A percentile compares a stretch with the other conserved stretches of the same genome.
These are phyloP conservation scores for Agriotes lineatus DNA, from an alignment of 2,888 invertebrate species.

Conservation along the genomic window DNA sequence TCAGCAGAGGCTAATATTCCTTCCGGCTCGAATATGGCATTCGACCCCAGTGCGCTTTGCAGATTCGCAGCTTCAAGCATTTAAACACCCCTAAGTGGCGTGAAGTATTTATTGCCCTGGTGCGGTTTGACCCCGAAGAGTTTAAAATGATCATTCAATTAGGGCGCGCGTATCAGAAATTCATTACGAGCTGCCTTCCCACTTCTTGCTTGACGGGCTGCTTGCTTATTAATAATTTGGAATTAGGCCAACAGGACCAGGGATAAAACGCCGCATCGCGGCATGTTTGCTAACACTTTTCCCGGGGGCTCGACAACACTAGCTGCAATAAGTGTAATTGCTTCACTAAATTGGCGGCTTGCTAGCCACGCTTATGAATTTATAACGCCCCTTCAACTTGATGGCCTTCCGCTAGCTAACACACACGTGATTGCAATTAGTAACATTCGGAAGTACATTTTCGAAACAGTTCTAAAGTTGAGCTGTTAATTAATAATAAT, in stretches of 20 bases:
- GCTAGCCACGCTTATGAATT: conserved; percentile 8
- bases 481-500: too few species aligned
- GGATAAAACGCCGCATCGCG: not conserved
- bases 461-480: too few species aligned
- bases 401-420: not conserved
- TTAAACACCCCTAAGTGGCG: conserved; percentile 1
- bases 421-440: not conserved
- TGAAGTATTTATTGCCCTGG: not conserved
- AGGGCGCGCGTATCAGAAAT: conserved; percentile 14
- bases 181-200: conserved; percentile 10
- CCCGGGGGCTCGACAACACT: conserved; percentile 9
- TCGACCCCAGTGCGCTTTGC: not conserved
- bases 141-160: conserved; percentile 23
- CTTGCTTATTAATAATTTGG: conserved; percentile 21
- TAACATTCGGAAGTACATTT: too few species aligned
- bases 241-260: not conserved
- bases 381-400: not conserved
- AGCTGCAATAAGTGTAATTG: conserved; percentile 16
- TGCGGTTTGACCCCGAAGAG: conserved; percentile 3
- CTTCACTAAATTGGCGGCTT: conserved; percentile 12
- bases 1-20: too few species aligned
- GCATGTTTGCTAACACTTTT: conserved; percentile 12
- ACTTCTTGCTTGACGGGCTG: conserved; percentile 22
- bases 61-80: not conserved
- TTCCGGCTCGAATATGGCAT: not conserved